These are phyloP conservation scores for Platanista minor DNA, from an alignment of 2,113 vertebrate genomes.

Conservation along the genomic window DNA sequence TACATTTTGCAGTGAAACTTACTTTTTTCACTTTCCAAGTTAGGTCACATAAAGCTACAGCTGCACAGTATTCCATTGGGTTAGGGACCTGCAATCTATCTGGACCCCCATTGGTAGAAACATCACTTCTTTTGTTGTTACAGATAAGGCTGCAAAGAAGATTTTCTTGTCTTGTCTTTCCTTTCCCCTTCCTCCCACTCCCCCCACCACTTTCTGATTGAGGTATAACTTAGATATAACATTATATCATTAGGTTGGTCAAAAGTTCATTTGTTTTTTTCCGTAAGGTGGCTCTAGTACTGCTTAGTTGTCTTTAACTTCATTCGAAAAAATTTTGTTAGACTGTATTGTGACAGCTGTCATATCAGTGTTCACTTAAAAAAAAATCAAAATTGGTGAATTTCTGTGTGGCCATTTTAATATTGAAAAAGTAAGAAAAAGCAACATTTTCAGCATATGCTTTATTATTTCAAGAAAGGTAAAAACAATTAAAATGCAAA, in stretches of 20 bases:
- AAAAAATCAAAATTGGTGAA: too few relatives aligned
- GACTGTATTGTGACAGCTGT: too few relatives aligned
- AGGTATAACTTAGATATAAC: neutral
- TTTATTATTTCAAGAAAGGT: too few relatives aligned
- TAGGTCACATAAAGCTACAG: neutral
- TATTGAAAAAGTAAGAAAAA: too few relatives aligned
- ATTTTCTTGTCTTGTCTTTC: neutral
- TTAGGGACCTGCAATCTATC: neutral
- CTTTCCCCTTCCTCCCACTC: neutral
- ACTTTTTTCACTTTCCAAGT: neutral
- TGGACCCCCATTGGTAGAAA: neutral
- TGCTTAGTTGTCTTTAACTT: too few relatives aligned
- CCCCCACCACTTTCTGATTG: neutral
- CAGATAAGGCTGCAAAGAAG: neutral
- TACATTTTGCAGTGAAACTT: neutral
- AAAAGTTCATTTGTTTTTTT: too few relatives aligned
- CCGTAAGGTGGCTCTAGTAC: too few relatives aligned
- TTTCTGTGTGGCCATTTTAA: too few relatives aligned
- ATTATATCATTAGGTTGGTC: neutral
- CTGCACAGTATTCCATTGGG: neutral
- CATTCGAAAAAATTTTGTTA: too few relatives aligned
- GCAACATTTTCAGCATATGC: too few relatives aligned
- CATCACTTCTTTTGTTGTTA: neutral
- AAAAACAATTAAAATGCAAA: too few relatives aligned
- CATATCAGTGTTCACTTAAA: too few relatives aligned